These are phyloP conservation scores for Actenoides lindsayi DNA, from an alignment of 2,113 vertebrate species.

Conservation along the genomic window DNA sequence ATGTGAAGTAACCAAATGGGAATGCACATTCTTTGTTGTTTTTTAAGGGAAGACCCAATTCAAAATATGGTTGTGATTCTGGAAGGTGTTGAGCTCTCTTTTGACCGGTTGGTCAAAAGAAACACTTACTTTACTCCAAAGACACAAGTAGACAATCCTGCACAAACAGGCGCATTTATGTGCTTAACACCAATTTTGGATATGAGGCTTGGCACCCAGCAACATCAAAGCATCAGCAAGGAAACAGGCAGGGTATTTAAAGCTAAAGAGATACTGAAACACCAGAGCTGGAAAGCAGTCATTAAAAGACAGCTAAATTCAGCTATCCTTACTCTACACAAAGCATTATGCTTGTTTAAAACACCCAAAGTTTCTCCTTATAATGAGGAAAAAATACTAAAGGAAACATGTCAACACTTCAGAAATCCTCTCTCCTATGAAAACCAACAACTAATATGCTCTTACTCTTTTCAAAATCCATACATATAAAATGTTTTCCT, in stretches of 20 bases:
- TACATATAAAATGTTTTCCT: background rate
- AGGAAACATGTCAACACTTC: background rate
- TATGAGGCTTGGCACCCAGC: background rate
- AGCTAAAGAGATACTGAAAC: background rate
- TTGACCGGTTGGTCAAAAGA: background rate
- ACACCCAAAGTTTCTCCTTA: background rate
- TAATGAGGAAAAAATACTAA: background rate
- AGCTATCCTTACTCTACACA: background rate
- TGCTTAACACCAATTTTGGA: background rate
- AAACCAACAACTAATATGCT: background rate
- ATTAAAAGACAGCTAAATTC: background rate
- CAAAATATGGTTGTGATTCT: background rate
- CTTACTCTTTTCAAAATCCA: background rate
- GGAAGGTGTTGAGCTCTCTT: background rate
- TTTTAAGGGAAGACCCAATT: background rate
- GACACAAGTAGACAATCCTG: background rate
- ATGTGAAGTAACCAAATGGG: background rate
- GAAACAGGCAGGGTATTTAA: background rate
- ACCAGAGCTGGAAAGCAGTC: background rate
- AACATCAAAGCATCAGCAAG: background rate
- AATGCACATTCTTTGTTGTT: background rate
- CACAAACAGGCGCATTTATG: background rate
- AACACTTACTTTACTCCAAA: background rate
- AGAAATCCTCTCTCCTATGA: background rate
- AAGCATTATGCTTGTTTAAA: background rate